Evolutionary conservation across 64 coral and sea anemone species (phyloP), one percentile per base, ranked within the genome.

Genomic region (Porites lutea): DNA sequence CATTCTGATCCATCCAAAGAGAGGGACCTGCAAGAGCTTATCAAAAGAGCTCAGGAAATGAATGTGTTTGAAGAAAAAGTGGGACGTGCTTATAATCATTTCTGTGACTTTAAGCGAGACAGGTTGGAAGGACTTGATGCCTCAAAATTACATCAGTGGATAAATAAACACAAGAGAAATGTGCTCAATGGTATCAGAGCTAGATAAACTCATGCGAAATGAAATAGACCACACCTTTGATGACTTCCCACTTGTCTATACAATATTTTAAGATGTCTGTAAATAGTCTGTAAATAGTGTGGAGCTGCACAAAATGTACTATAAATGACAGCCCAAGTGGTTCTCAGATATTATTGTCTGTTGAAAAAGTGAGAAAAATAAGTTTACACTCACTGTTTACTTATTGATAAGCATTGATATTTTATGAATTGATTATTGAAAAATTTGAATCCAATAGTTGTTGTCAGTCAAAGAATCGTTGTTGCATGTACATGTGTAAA

Each of bases 161-260:
- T 89, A 79, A 89, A 78, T 16, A 89, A 78, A 9, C 74, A 79
- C 43, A 79, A 78, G 74, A 89, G 52, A 78, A 89, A 77, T 20
- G 52, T 89, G 19, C 13, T 89, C 27, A 89, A 16, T 23, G 87
- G 87, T 14, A 89, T 89, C 8, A 89, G 73, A 89, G 87, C 51
- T n/a, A 89, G 87, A 89, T 89, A 69, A 89, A 79, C 67, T 72
- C 15, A 69, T 78, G 52, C 37, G 75, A 52, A 78, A 57, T 53
- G 45, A 45, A 50, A 78, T 54, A 59, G 77, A 79, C 19, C 53
- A 79, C 43, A 79, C 18, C 53, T 79, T 79, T 79, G 51, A 53
- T 23, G 18, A 79, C 22, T 27, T 59, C 50, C 23, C 49, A 75
- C 27, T 13, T 79, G 77, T 79, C 51, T 79, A 59, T 79, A 21